These are phyloP conservation scores for Pterobdella sp. DNA, from an alignment of 2,888 invertebrate genomes.

Conservation along the genomic window DNA sequence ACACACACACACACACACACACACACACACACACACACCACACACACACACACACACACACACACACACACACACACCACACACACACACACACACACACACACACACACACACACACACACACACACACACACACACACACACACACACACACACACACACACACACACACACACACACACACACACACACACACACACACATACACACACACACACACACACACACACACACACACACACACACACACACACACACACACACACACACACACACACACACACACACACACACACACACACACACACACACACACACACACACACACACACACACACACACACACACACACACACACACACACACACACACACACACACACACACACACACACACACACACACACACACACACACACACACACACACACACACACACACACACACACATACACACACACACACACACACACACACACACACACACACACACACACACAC, in stretches of 20 bases:
- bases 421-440: no score
- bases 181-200: conserved; percentile 33
- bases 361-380: no score
- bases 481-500: no score
- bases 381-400: no score
- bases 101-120: conserved; percentile 23
- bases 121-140: conserved; percentile 27
- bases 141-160: conserved; percentile 32
- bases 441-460: no score
- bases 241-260: conserved; percentile 21
- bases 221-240: conserved; percentile 30
- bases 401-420: no score
- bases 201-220: conserved; percentile 28
- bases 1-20: conserved; percentile 33
- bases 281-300: conserved; percentile 23
- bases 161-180: conserved; percentile 32
- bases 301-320: conserved; percentile 25
- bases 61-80: conserved; percentile 20
- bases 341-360: not conserved
- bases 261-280: conserved; percentile 22
- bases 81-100: conserved; percentile 19
- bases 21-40: no score
- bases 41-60: conserved; percentile 7
- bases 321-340: conserved; percentile 16
- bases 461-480: no score